These are phyloP conservation scores for Cygnus atratus DNA, from an alignment of 2,113 vertebrate species.

Conservation along the genomic window DNA sequence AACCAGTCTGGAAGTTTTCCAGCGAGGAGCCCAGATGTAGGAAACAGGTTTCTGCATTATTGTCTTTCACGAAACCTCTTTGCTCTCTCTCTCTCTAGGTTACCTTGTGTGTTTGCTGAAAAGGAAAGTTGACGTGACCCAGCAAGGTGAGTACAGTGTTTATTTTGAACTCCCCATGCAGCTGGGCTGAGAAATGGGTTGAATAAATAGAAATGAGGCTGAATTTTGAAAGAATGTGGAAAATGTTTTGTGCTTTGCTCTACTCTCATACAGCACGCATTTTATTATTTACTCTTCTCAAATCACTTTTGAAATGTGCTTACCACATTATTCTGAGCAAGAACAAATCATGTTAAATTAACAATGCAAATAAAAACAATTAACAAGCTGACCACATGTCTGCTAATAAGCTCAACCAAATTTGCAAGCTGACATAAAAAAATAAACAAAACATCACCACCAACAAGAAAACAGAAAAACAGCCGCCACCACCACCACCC, in stretches of 20 bases:
- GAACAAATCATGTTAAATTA: not conserved
- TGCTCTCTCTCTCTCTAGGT: not conserved
- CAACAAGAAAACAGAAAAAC: not conserved
- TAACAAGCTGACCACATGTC: not conserved
- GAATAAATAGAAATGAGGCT: not conserved
- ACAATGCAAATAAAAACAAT: not conserved
- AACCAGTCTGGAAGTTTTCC: not conserved
- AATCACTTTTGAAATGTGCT: not conserved
- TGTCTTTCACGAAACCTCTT: not conserved
- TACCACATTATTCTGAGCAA: not conserved
- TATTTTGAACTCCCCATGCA: not conserved
- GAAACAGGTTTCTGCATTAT: not conserved
- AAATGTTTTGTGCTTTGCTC: not conserved
- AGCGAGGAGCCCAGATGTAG: not conserved
- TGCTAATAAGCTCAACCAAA: not conserved
- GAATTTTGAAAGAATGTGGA: not conserved
- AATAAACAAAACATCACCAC: not conserved
- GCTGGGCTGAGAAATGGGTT: not conserved
- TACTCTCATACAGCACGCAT: not conserved
- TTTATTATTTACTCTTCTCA: not conserved
- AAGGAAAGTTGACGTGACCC: not conserved
- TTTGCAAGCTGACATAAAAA: not conserved
- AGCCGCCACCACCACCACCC: not conserved
- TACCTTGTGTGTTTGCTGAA: not conserved
- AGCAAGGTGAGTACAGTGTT: not conserved